phyloP scores from a whole-genome alignment of 2,113 vertebrate species.

The Ammodytes dubius region DNA sequence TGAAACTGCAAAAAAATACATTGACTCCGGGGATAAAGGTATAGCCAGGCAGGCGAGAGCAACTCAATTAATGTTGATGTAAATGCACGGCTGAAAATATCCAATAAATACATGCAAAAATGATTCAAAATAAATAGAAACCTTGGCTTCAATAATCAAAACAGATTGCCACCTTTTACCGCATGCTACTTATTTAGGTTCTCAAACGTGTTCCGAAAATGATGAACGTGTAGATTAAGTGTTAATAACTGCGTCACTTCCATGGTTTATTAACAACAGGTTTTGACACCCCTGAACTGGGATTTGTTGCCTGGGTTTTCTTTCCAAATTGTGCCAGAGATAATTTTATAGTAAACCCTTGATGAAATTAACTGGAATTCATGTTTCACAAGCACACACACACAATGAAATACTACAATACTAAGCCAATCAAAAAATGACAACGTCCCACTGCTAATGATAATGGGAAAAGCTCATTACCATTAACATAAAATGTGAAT shows the following conservation, averaged over 20 bases:
- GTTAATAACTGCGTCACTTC: constrained; percentile 35
- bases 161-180: neutral
- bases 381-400: neutral
- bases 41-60: neutral
- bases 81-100: neutral
- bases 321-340: neutral
- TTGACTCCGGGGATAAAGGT: constrained; percentile 11
- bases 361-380: neutral
- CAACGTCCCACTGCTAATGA: constrained; percentile 45
- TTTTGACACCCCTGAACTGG: constrained; percentile 3
- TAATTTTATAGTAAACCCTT: neutral
- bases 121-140: neutral
- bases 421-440: constrained; percentile 55
- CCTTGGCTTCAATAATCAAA: neutral
- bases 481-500: constrained; percentile 59
- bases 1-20: constrained; percentile 16
- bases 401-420: constrained; percentile 25
- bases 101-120: neutral
- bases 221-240: constrained; percentile 13
- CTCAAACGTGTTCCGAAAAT: neutral
- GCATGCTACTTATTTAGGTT: neutral
- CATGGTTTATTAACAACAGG: neutral
- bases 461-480: constrained; percentile 56
- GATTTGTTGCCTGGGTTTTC: constrained; percentile 10
- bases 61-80: constrained; percentile 27